Evolutionary conservation across 2,113 vertebrate genomes (phyloP), one percentile per base, ranked within the genome.

Genomic region (Probosciger aterrimus): DNA sequence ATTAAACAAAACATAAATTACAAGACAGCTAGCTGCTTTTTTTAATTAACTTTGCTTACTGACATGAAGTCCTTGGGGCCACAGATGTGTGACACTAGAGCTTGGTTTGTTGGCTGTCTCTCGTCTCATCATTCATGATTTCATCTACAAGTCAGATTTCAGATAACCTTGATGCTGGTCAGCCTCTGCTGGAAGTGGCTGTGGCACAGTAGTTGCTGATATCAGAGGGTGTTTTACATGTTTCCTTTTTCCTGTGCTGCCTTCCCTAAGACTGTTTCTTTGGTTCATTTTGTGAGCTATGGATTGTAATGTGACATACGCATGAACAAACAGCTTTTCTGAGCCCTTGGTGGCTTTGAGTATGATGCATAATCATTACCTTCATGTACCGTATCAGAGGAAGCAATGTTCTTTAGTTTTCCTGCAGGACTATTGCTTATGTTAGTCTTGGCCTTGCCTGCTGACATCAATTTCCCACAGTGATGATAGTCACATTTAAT

Each of bases 11-110:
- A 53, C 33, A 15, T 24, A 35, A 92, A 90, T 44, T 31, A 18
- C 46, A 63, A 44, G 94, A 85, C 95, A 96, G 90, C 90, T 95
- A 93, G 82, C 88, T 92, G 87, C 60, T 84, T 95, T 88, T 91
- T 94, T 90, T 91, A 82, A 67, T 73, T 80, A 90, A 88, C 68
- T 76, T 89, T 90, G 63, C 84, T 86, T 87, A 52, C 84, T 94
- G 85, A 46, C 85, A 30, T 49, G 55, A 88, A 71, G 82, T 85
- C 92, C 82, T 77, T 62, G 53, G 82, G 87, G 85, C 74, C 18
- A 0, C 52, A 85, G 59, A 68, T 4, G 14, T 33, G 63, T 88
- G 82, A 90, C 0, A 0, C 12, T 90, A 78, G 70, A 90, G 49
- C 68, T 92, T 77, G 24, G 44, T 87, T 95, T 92, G 52, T 84